Conservation (phyloP, 2,797 vertebrate species). For the Sebastes goodei region DNA sequence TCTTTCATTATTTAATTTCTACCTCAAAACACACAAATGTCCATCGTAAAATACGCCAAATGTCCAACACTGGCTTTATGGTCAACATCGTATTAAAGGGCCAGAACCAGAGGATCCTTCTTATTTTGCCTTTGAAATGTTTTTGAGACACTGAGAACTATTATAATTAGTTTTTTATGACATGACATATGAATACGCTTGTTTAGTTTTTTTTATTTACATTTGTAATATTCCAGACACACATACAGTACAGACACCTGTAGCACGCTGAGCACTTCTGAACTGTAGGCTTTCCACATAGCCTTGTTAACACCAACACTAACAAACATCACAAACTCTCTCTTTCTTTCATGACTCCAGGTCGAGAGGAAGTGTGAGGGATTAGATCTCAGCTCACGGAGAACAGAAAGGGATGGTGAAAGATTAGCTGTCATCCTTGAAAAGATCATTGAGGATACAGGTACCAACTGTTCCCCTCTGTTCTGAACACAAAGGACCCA, state of each 20-base stretch:
- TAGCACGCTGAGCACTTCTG: background rate
- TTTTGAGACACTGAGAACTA: background rate
- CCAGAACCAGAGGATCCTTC: background rate
- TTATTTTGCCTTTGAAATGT: background rate
- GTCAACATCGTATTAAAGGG: background rate
- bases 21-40: background rate
- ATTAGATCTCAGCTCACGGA: conserved; percentile 39
- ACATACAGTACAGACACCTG: conserved; percentile 1
- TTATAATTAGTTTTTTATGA: background rate
- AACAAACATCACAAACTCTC: conserved; percentile 16
- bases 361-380: conserved; percentile 25
- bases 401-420: conserved; percentile 32
- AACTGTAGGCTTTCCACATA: background rate
- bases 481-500: conserved; percentile 39
- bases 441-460: conserved; percentile 41
- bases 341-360: background rate
- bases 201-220: background rate
- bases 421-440: conserved; percentile 56
- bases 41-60: background rate
- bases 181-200: background rate
- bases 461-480: conserved; percentile 32
- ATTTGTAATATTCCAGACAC: background rate
- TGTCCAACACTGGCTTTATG: background rate
- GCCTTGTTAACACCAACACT: conserved; percentile 14
- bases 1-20: background rate